phyloP scores from a whole-genome alignment of 2,797 vertebrate species.

The Hoplostethus mediterraneus region DNA sequence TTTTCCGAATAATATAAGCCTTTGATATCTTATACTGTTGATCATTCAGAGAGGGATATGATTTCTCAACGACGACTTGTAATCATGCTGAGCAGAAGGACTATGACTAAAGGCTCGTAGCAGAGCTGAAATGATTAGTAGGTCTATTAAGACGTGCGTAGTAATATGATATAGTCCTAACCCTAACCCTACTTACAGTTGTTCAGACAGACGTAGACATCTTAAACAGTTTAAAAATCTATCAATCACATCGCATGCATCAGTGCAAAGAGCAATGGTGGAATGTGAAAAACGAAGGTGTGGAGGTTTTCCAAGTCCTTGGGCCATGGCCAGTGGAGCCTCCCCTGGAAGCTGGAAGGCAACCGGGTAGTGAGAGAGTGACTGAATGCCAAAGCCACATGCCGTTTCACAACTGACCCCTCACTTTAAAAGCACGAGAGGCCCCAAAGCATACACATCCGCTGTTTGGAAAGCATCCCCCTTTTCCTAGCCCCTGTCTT shows the following conservation, averaged over 20 bases:
- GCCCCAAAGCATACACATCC: slow-evolving; percentile 18
- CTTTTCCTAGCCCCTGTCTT: not conserved
- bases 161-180: not conserved
- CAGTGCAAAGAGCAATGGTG: no score
- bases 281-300: not conserved
- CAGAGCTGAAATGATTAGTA: not conserved
- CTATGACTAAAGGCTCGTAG: not conserved
- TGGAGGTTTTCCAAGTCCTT: slow-evolving; percentile 3
- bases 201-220: no score
- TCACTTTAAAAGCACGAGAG: slow-evolving; percentile 22
- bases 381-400: slow-evolving; percentile 38
- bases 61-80: slow-evolving; percentile 33
- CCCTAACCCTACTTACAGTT: no score
- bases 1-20: slow-evolving; percentile 30
- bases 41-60: slow-evolving; percentile 25
- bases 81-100: slow-evolving; percentile 18
- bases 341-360: slow-evolving; percentile 9
- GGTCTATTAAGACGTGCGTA: not conserved
- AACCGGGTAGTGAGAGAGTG: slow-evolving; percentile 12
- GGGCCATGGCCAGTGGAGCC: not conserved
- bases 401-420: slow-evolving; percentile 19
- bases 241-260: no score
- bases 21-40: slow-evolving; percentile 60
- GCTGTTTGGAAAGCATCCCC: slow-evolving; percentile 39
- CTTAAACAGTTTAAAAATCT: no score